phyloP scores from a whole-genome alignment of 1,140 invertebrate genomes.

The Dendrolimus punctatus region DNA sequence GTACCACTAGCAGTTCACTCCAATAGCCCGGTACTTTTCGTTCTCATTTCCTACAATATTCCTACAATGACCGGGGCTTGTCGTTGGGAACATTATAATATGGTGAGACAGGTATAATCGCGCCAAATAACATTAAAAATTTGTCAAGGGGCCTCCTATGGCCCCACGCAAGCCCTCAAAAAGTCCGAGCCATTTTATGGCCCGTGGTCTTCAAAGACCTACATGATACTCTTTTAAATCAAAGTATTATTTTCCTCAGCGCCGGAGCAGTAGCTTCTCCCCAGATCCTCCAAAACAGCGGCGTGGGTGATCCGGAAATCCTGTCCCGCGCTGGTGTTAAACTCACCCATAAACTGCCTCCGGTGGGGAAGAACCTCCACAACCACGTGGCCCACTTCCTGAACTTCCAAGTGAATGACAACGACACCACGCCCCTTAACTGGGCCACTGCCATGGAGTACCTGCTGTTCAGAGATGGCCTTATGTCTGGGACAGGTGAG shows the following conservation, averaged over 20 bases:
- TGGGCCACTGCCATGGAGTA: slow-evolving; percentile 93
- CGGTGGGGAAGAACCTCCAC: slow-evolving; percentile 90
- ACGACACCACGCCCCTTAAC: slow-evolving; percentile 85
- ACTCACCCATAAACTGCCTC: slow-evolving; percentile 82
- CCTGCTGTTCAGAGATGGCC: slow-evolving; percentile 84
- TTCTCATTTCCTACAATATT: no score
- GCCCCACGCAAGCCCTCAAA: no score
- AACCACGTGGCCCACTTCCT: slow-evolving; percentile 88
- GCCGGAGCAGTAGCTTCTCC: slow-evolving; percentile 85
- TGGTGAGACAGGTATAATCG: no score
- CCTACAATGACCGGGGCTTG: no score
- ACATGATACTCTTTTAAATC: no score
- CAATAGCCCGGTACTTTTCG: no score
- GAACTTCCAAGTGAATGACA: slow-evolving; percentile 86
- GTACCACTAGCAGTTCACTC: no score
- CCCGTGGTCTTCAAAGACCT: no score
- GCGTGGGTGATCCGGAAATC: slow-evolving; percentile 84
- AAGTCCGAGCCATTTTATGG: no score
- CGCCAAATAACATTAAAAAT: no score
- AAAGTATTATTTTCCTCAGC: slow-evolving; percentile 26
- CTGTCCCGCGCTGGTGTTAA: slow-evolving; percentile 78
- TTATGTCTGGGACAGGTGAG: slow-evolving; percentile 87
- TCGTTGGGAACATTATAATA: no score
- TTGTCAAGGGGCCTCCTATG: no score
- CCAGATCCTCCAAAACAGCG: slow-evolving; percentile 87